Evolutionary conservation across 1,140 invertebrate genomes (phyloP), one percentile per base, ranked within the genome.

Genomic region (Grapholita molesta): DNA sequence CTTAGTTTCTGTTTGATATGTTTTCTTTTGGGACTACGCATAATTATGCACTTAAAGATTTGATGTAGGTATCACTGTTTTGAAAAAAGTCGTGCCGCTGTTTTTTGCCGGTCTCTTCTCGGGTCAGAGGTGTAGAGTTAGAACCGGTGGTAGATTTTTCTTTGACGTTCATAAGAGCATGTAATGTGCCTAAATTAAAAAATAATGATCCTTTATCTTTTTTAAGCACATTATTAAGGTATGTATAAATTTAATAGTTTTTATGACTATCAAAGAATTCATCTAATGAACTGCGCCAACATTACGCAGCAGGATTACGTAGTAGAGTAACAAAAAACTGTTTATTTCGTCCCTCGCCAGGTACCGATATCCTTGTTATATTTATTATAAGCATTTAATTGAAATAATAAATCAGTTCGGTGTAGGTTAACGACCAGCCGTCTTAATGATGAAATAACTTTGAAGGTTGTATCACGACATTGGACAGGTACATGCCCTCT

Each of bases 391-490:
- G 42, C 8, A 48, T 48, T 48, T 21, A 48, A 48, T 48, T 48
- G 18, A 48, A 48, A 21, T 61, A 28, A 61, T 61, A 61, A 79
- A 64, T 77, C 61, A 70, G 67, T 70, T 48, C 70, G 75, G 85
- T 81, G n/a, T n/a, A n/a, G n/a, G n/a, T 89, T 80, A 82, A 70
- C 75, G 85, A 80, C 82, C 86, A 78, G 74, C 72, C 71, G 64
- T 69, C 75, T 77, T 77, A 70, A 70, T 85, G 78, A 87, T 77
- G 84, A 87, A 85, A 86, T 80, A 81, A 75, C 71, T 68, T 66
- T 78, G 83, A 88, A 88, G 85, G 85, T 88, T 86, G 80, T 79
- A 83, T 79, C 72, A 74, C 69, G 75, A 69, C 78, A 85, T 86
- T 80, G 72, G 72, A 69, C 76, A 75, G 70, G 64, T 74, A 76